These are phyloP conservation scores for Scortum barcoo DNA, from an alignment of 2,113 vertebrate genomes.

Conservation along the genomic window DNA sequence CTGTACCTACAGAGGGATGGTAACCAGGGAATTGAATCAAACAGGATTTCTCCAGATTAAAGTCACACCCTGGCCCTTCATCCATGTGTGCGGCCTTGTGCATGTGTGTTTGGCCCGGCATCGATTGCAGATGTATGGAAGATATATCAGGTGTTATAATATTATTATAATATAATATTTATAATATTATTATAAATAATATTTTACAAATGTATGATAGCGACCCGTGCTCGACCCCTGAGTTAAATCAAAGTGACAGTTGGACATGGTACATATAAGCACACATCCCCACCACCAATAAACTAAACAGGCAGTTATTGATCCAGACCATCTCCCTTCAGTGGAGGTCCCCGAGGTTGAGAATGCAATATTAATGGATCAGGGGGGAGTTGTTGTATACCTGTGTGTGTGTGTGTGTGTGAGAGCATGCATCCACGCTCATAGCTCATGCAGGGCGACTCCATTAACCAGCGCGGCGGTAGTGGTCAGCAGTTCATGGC, in stretches of 20 bases:
- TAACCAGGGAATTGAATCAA: background rate
- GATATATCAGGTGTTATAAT: slow-evolving; percentile 77
- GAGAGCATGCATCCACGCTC: slow-evolving; percentile 20
- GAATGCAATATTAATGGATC: slow-evolving; percentile 80
- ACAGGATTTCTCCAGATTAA: slow-evolving; percentile 33
- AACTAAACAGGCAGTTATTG: slow-evolving; percentile 87
- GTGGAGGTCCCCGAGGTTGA: slow-evolving; percentile 63
- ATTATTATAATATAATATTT: too few relatives aligned
- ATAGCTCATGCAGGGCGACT: slow-evolving; percentile 56
- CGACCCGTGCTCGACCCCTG: slow-evolving; percentile 70
- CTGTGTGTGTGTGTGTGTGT: slow-evolving; percentile 41
- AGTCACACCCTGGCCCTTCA: slow-evolving; percentile 4
- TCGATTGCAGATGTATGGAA: slow-evolving; percentile 64
- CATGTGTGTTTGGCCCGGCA: slow-evolving; percentile 53
- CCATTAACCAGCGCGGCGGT: slow-evolving; percentile 60
- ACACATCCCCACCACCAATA: slow-evolving; percentile 75
- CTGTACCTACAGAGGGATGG: background rate
- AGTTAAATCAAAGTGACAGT: slow-evolving; percentile 81
- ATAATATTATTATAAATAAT: too few relatives aligned
- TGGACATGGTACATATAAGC: slow-evolving; percentile 70
- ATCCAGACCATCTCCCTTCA: slow-evolving; percentile 72
- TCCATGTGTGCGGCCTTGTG: slow-evolving; percentile 11
- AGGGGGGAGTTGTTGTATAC: slow-evolving; percentile 44
- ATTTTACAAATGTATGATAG: slow-evolving; percentile 79
- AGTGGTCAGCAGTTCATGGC: slow-evolving; percentile 80